A percentile compares a stretch with the other conserved stretches of the same genome.
phyloP scores from a whole-genome alignment of 2,113 vertebrate genomes.

The Hippopotamus amphibius region DNA sequence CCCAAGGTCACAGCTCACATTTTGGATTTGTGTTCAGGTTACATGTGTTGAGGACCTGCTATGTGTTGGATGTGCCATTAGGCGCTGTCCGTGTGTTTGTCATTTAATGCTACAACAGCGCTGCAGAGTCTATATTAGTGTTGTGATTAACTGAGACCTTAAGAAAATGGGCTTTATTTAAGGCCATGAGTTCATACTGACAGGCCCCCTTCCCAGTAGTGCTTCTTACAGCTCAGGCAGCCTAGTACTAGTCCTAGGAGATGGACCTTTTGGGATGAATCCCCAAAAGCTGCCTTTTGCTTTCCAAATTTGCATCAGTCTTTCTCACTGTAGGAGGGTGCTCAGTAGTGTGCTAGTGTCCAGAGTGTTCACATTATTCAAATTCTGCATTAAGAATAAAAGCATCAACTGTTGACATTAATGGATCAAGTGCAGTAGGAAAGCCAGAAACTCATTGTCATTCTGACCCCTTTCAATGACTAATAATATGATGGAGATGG shows the following conservation, averaged over 20 bases:
- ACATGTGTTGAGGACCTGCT: background rate
- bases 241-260: background rate
- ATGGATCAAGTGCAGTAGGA: background rate
- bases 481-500: background rate
- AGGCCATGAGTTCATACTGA: background rate
- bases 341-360: background rate
- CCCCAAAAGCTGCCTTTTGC: background rate
- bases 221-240: background rate
- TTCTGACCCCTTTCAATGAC: background rate
- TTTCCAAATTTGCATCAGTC: background rate
- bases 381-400: background rate
- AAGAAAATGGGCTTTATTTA: conserved; percentile 15
- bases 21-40: background rate
- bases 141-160: background rate
- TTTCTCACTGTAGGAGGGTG: background rate
- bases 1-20: background rate
- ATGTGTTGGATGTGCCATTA: background rate
- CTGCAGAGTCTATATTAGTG: background rate
- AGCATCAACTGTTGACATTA: background rate
- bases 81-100: background rate
- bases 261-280: background rate
- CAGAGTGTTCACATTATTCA: background rate
- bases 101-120: background rate
- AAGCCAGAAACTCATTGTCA: background rate
- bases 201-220: background rate